Base-by-base conservation (phyloP, 2,113 vertebrate species). In the Trochalopteron elliotii region DNA sequence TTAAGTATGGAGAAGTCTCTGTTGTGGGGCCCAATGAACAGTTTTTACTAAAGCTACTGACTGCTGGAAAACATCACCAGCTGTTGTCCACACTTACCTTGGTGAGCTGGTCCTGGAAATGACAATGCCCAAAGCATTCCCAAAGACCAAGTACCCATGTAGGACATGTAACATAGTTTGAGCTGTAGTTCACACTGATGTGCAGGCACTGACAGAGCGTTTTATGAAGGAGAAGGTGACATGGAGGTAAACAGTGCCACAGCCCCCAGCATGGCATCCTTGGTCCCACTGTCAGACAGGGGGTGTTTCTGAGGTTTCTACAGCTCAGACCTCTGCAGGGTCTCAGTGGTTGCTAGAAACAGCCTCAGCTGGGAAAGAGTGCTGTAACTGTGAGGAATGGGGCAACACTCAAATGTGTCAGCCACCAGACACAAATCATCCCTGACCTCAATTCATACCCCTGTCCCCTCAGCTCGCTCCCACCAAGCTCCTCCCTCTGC, bases 251-350 rank as follows among this genome's bases (percentile, higher is more conserved):
- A n/a, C 5, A 56, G 24, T 1, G 3, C 10, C 4, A 11, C n/a
- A 27, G 6, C 0, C 1, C 3, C 2, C 13, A 78, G 33, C 47
- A 19, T 0, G 0, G 56, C 1, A 1, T 12, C 42, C 76, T 37
- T 44, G 31, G 14, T 42, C 19, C 28, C 31, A 22, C 11, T 27
- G n/a, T 33, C 0, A 1, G 65, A 45, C 31, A 30, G 7, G 9
- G 14, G 5, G 15, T 15, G 11, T 28, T 83, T 50, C 44, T 40
- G 35, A 68, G 17, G 57, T 50, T 77, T 59, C 50, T 63, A 2
- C 0, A 30, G 35, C 53, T 50, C 25, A 87, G 63, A 59, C 13
- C 17, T 71, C 31, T 12, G 4, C 52, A 57, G n/a, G 13, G 19
- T 53, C 30, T 39, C 40, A 18, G n/a, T 6, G 8, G 22, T 19